A percentile compares a stretch with the other conserved stretches of the same genome.
Conservation (phyloP, 1,140 invertebrate species). For the Prorops nasuta region DNA sequence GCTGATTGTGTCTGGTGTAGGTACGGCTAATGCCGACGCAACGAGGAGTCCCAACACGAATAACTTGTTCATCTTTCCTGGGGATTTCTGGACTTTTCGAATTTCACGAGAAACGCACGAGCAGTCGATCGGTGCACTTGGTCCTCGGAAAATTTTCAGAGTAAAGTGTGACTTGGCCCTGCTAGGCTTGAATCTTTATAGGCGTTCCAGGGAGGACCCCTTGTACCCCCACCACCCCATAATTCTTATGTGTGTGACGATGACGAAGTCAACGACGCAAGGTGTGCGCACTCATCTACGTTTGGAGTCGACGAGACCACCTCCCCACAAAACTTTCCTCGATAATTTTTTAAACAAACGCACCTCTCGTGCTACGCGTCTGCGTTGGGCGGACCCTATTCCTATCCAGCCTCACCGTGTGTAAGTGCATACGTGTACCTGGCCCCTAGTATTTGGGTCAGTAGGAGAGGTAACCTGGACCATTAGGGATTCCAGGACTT, state of each 20-base stretch:
- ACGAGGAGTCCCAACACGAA: constrained; percentile 39
- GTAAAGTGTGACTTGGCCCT: constrained; percentile 50
- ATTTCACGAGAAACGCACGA: not conserved
- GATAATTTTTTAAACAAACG: constrained; percentile 58
- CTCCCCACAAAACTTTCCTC: constrained; percentile 44
- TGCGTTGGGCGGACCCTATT: constrained; percentile 32
- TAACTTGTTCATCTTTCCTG: constrained; percentile 42
- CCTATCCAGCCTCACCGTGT: not conserved
- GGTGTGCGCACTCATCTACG: not conserved
- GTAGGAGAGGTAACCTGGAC: constrained; percentile 8
- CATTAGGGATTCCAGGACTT: not conserved
- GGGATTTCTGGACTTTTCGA: constrained; percentile 14
- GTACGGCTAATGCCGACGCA: constrained; percentile 37
- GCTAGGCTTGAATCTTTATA: constrained; percentile 53
- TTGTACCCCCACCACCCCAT: constrained; percentile 19
- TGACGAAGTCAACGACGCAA: constrained; percentile 4
- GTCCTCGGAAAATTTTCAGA: constrained; percentile 51
- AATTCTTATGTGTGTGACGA: constrained; percentile 15
- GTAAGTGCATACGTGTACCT: not conserved
- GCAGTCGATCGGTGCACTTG: not conserved
- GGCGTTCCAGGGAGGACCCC: constrained; percentile 30
- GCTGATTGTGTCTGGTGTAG: constrained; percentile 22
- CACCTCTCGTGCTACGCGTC: constrained; percentile 5
- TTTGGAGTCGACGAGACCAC: constrained; percentile 22
- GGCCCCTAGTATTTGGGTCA: constrained; percentile 29